These are phyloP conservation scores for Sylvietta virens DNA, from an alignment of 2,113 vertebrate genomes.

Conservation along the genomic window DNA sequence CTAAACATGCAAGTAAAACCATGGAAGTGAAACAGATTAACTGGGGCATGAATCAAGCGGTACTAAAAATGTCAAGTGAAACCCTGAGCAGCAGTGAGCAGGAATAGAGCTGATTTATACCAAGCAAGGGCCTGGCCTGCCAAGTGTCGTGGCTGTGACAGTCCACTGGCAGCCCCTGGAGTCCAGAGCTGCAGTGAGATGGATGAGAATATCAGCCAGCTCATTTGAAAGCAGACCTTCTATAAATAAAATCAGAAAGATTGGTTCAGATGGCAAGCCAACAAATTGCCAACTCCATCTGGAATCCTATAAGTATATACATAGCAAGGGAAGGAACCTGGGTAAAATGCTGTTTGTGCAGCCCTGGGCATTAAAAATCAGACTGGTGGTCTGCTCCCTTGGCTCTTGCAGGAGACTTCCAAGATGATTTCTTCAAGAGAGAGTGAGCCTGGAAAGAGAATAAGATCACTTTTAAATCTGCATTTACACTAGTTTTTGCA, in stretches of 20 bases:
- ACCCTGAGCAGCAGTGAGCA: neutral
- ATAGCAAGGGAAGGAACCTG: neutral
- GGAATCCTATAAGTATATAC: neutral
- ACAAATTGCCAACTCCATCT: neutral
- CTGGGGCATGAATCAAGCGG: neutral
- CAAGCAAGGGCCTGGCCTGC: neutral
- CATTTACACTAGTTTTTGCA: neutral
- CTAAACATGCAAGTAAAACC: neutral
- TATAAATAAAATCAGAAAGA: slow-evolving; percentile 43
- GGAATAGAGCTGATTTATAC: slow-evolving; percentile 10
- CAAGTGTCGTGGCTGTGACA: neutral
- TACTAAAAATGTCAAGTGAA: slow-evolving; percentile 38
- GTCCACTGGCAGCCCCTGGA: neutral
- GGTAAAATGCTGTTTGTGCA: neutral
- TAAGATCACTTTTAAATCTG: neutral
- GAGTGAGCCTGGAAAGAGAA: neutral
- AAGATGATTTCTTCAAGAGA: neutral
- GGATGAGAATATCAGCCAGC: neutral
- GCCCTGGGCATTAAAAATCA: neutral
- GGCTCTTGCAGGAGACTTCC: neutral
- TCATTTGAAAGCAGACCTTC: slow-evolving; percentile 2
- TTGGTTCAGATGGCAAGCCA: slow-evolving; percentile 22
- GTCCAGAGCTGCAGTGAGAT: neutral
- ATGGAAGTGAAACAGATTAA: neutral
- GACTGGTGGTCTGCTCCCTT: neutral